Conservation (phyloP, 2,888 invertebrate genomes). For the Sminthurinus aureus region DNA sequence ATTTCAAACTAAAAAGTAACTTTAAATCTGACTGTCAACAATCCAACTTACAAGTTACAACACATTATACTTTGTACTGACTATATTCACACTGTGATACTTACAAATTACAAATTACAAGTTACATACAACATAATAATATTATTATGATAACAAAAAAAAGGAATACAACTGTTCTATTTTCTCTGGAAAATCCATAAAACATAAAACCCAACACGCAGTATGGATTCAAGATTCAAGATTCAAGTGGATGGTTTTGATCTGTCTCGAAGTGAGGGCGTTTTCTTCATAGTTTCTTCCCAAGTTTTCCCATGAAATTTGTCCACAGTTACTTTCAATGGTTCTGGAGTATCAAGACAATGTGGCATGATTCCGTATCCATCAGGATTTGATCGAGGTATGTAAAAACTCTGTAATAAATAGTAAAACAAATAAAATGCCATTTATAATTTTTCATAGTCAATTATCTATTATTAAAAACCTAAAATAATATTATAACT, state of each 20-base stretch:
- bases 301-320: conserved; percentile 53
- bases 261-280: conserved; percentile 20
- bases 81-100: too few relatives aligned
- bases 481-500: too few relatives aligned
- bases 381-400: conserved; percentile 66
- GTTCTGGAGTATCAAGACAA: conserved; percentile 51
- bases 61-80: too few relatives aligned
- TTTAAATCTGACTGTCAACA: too few relatives aligned
- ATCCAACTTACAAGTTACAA: too few relatives aligned
- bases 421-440: conserved; percentile 60
- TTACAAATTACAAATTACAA: too few relatives aligned
- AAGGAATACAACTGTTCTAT: neutral
- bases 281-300: conserved; percentile 46
- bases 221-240: neutral
- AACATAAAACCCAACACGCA: neutral
- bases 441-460: too few relatives aligned
- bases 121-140: neutral
- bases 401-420: conserved; percentile 68
- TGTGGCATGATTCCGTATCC: conserved; percentile 61
- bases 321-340: conserved; percentile 44
- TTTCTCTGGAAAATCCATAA: neutral
- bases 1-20: too few relatives aligned
- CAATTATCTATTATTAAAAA: too few relatives aligned
- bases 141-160: neutral
- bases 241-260: conserved; percentile 27